Base-by-base conservation (phyloP, 2,113 vertebrate species). In the Rhadina sibilatrix region DNA sequence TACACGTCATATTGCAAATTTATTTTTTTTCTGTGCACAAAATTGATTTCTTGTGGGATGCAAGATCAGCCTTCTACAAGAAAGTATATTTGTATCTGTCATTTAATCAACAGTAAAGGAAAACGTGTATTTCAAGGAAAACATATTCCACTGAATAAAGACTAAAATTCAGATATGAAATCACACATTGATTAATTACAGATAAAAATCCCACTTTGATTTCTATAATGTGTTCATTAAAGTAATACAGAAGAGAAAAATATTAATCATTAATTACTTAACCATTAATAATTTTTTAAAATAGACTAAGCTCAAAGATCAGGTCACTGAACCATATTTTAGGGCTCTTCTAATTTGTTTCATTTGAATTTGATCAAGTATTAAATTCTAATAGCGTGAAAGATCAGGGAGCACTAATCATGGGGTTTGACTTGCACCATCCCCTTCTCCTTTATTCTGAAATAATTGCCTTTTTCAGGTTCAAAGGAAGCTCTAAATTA, bases 401-500 rank as follows among this genome's bases (percentile, higher is more conserved):
- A 83, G 44, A 84, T 38, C 15, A 75, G 35, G 40, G 31, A 84
- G 14, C 21, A 57, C 6, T 10, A 74, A 86, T 66, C 15, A 28
- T 49, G 33, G 47, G 17, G 12, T 82, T 53, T 94, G 69, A 24
- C 56, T 88, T 61, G 6, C 40, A 83, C 46, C 15, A 68, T 66
- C 7, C 9, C 8, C 15, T 90, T 83, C 44, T 88, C 46, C 33
- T 38, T 92, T 70, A 31, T 85, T 80, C 52, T 86, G 71, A 83
- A 83, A 31, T 70, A 93, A 80, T 50, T 69, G 74, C 22, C 57
- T 74, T 44, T 83, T 92, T 60, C 82, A 83, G 9, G 37, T 89
- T 92, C 84, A 92, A 95, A 92, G 72, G 9, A 81, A 92, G 18
- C 13, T 68, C 13, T 71, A 93, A 75, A 81, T 81, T 83, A 71